Conservation (phyloP, 2,113 vertebrate species). For the Trochalopteron elliotii region DNA sequence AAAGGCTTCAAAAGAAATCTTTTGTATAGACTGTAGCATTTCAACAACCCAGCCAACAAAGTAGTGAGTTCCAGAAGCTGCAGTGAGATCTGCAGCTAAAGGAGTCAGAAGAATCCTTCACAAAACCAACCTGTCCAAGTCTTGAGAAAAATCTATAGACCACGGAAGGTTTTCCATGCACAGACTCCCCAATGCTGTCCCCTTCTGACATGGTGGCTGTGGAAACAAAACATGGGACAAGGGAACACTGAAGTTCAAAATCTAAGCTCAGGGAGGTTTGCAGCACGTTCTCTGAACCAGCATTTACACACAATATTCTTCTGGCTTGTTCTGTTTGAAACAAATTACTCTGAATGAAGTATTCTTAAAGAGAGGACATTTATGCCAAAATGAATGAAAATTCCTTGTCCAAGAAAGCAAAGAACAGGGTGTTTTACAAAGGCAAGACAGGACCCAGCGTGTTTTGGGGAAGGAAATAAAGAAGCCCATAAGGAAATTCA, state of each 20-base stretch:
- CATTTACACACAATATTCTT: neutral
- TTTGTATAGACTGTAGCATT: neutral
- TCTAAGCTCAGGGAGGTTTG: neutral
- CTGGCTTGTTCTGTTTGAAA: neutral
- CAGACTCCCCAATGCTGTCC: conserved; percentile 94
- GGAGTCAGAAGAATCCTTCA: neutral
- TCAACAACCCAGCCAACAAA: neutral
- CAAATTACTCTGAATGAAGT: neutral
- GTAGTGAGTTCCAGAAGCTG: neutral
- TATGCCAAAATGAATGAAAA: neutral
- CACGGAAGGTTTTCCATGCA: conserved; percentile 94
- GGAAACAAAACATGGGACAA: neutral
- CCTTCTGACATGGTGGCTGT: conserved; percentile 93
- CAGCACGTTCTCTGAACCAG: neutral
- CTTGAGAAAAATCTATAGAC: conserved; percentile 90
- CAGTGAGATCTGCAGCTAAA: neutral
- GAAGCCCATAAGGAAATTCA: neutral
- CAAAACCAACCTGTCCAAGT: conserved; percentile 88
- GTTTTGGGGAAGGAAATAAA: neutral
- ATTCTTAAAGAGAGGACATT: neutral
- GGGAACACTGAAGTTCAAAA: neutral
- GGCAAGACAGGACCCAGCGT: neutral
- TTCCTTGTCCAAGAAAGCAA: neutral
- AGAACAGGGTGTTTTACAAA: neutral
- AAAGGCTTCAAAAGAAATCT: neutral